phyloP scores from a whole-genome alignment of 2,797 vertebrate genomes.

The Xenentodon cancila region DNA sequence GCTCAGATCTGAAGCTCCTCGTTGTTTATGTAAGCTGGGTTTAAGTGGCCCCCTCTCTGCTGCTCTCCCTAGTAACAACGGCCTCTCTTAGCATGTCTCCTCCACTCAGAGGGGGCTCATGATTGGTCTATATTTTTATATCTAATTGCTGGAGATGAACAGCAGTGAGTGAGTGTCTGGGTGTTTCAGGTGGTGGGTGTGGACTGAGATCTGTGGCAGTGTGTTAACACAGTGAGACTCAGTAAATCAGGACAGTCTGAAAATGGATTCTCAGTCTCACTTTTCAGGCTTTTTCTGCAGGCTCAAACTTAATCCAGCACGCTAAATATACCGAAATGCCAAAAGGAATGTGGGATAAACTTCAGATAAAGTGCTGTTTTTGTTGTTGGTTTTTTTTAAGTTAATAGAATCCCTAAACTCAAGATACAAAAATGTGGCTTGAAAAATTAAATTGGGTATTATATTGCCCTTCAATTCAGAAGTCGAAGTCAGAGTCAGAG shows the following conservation, averaged over 20 bases:
- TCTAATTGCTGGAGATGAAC: constrained; percentile 81
- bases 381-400: too few relatives aligned
- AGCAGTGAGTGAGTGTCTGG: constrained; percentile 60
- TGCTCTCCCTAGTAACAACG: constrained; percentile 81
- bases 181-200: constrained; percentile 69
- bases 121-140: constrained; percentile 86
- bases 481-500: too few relatives aligned
- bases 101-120: constrained; percentile 51
- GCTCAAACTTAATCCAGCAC: constrained; percentile 15
- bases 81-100: constrained; percentile 67
- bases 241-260: constrained; percentile 48
- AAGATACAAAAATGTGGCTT: too few relatives aligned
- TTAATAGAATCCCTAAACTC: too few relatives aligned
- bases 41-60: constrained; percentile 39
- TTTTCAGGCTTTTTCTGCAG: constrained; percentile 1
- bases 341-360: neutral
- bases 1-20: constrained; percentile 49
- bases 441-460: too few relatives aligned
- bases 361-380: neutral
- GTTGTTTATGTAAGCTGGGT: constrained; percentile 58
- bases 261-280: constrained; percentile 22
- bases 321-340: too few relatives aligned
- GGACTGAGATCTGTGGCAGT: constrained; percentile 60
- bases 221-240: constrained; percentile 53
- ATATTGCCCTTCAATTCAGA: too few relatives aligned